Base-by-base conservation (phyloP, 2,797 vertebrate species). In the Ataeniobius toweri region DNA sequence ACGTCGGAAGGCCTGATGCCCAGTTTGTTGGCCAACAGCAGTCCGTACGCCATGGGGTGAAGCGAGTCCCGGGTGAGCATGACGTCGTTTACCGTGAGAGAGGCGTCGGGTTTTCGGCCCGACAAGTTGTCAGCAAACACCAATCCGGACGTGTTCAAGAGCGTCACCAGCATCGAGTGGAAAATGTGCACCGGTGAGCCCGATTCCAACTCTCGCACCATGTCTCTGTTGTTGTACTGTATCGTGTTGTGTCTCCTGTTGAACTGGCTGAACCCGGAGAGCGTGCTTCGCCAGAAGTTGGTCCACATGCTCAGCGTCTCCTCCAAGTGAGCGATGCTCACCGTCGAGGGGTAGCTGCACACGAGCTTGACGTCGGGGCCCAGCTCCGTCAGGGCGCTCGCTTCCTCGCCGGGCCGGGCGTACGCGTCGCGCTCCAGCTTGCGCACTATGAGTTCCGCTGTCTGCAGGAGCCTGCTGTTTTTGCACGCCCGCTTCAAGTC, bases 301-400 rank as follows among this genome's bases (percentile, higher is more conserved):
- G 75, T 86, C 85, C 85, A 86, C 69, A 84, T 63, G 9, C 82
- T 86, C 71, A 86, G 4, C 0, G 41, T 82, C 36, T 86, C 85
- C 28, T 84, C 85, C 2, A 86, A 13, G 7, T 86, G 85, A 0
- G 79, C 68, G 1, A 83, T 71, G 67, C 9, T 83, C 2, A 83
- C 81, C 0, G 77, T n/a, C 0, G 77, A 70, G 0, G 80, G 85
- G 68, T 82, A 80, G 31, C 10, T 77, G 69, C 82, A 84, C n/a
- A n/a, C n/a, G n/a, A n/a, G n/a, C n/a, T n/a, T n/a, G n/a, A n/a
- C n/a, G n/a, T n/a, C n/a, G n/a, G n/a, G n/a, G n/a, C n/a, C n/a
- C n/a, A n/a, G n/a, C n/a, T n/a, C n/a, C n/a, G n/a, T n/a, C n/a
- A n/a, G n/a, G n/a, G n/a, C n/a, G n/a, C n/a, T n/a, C n/a, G n/a